These are phyloP conservation scores for Amiota minor DNA, from an alignment of 2,888 invertebrate genomes.

Conservation along the genomic window DNA sequence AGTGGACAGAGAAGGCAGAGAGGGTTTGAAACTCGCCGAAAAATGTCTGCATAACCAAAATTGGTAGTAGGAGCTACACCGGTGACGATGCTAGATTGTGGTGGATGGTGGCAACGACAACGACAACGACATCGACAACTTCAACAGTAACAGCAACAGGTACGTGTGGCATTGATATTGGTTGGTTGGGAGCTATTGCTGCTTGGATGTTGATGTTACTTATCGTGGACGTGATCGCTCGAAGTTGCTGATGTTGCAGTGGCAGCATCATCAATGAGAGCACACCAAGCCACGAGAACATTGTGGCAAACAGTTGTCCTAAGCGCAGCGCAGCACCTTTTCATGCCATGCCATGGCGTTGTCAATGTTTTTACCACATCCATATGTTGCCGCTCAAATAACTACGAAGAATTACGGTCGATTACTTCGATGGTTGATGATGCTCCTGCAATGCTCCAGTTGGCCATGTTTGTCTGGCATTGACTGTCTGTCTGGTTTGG, in stretches of 20 bases:
- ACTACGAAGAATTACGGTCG: background rate
- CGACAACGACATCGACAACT: background rate
- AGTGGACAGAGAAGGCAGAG: background rate
- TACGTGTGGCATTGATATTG: conserved; percentile 7
- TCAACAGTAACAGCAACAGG: conserved; percentile 18
- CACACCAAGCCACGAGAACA: conserved; percentile 22
- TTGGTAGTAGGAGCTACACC: conserved; percentile 41
- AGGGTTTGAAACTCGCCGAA: conserved; percentile 20
- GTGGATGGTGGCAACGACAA: conserved; percentile 10
- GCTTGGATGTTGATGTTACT: conserved; percentile 33
- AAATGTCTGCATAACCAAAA: conserved; percentile 51
- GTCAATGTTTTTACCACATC: background rate
- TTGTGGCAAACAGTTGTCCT: conserved; percentile 8
- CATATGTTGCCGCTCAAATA: background rate
- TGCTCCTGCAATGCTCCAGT: conserved; percentile 9
- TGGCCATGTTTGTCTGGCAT: conserved; percentile 23
- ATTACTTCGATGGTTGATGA: background rate
- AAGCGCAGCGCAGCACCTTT: background rate
- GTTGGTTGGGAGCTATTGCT: conserved; percentile 27
- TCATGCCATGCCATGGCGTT: conserved; percentile 14
- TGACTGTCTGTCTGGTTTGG: background rate
- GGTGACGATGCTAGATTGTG: background rate
- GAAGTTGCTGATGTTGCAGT: background rate
- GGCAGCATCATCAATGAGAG: conserved; percentile 25
- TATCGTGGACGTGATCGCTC: conserved; percentile 40